Evolutionary conservation across 2,888 invertebrate genomes (phyloP).

Genomic region (Venusia cambrica): DNA sequence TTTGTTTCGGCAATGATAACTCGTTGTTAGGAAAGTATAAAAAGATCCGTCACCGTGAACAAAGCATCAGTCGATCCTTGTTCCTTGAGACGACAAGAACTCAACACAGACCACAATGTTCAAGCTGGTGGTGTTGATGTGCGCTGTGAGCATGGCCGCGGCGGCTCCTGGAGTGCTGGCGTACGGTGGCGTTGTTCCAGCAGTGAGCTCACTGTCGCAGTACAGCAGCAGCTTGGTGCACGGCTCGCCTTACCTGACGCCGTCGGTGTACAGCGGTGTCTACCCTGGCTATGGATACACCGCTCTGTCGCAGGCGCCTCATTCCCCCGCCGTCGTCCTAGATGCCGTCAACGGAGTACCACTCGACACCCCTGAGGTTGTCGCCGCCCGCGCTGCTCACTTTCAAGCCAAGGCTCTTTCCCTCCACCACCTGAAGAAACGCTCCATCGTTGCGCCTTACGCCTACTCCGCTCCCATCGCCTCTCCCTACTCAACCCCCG

Average conservation of each 20-base stretch:
- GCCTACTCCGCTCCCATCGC: conserved; percentile 38
- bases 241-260: conserved; percentile 41
- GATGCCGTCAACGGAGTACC: conserved; percentile 70
- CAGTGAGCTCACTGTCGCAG: conserved; percentile 43
- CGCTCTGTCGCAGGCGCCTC: conserved; percentile 53
- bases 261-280: conserved; percentile 36
- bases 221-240: conserved; percentile 57
- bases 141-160: conserved; percentile 79
- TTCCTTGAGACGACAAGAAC: conserved; percentile 48
- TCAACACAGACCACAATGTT: conserved; percentile 75
- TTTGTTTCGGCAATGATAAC: conserved; percentile 50
- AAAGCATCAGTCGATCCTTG: conserved; percentile 65
- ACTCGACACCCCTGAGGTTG: conserved; percentile 73
- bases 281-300: conserved; percentile 33
- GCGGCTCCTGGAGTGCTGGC: conserved; percentile 68
- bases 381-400: conserved; percentile 70
- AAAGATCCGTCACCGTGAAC: conserved; percentile 47
- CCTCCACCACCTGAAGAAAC: conserved; percentile 65
- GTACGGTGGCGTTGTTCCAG: conserved; percentile 50
- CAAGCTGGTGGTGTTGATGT: conserved; percentile 83
- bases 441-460: conserved; percentile 42
- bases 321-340: conserved; percentile 68
- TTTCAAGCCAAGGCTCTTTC: conserved; percentile 69
- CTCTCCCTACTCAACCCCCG: conserved; percentile 40
- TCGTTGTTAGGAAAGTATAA: conserved; percentile 47